phyloP scores from a whole-genome alignment of 2,113 vertebrate species.

The Atrichornis clamosus region DNA sequence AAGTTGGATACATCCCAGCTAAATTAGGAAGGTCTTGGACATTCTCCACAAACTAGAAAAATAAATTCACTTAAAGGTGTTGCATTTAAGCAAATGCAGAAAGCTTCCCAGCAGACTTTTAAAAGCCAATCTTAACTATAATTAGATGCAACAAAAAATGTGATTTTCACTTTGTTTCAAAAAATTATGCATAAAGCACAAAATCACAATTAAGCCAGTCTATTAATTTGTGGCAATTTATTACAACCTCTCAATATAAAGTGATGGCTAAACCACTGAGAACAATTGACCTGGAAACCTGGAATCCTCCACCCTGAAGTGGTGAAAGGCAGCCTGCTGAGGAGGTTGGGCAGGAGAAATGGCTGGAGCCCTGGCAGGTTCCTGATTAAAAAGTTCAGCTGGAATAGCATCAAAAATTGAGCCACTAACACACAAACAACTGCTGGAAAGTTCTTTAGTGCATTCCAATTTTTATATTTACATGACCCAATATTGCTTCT shows the following conservation, averaged over 20 bases:
- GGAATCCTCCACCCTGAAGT: neutral
- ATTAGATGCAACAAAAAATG: neutral
- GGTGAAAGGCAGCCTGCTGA: neutral
- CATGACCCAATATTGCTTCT: neutral
- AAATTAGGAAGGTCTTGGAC: neutral
- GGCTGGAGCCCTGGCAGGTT: neutral
- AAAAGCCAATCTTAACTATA: neutral
- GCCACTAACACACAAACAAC: neutral
- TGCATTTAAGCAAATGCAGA: neutral
- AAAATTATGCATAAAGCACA: neutral
- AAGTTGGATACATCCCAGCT: neutral
- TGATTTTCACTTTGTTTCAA: neutral
- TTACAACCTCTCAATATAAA: neutral
- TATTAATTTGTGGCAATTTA: neutral
- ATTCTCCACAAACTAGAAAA: neutral
- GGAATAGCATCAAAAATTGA: neutral
- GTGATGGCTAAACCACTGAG: neutral
- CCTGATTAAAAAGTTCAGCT: slow-evolving; percentile 7
- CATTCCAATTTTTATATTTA: neutral
- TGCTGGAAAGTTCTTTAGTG: neutral
- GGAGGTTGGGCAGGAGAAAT: neutral
- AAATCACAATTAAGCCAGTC: neutral
- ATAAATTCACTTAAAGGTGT: neutral
- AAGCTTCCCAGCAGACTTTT: neutral
- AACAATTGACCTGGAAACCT: slow-evolving; percentile 1